phyloP scores from a whole-genome alignment of 2,797 vertebrate species.

The Gymnoscopelus braueri region DNA sequence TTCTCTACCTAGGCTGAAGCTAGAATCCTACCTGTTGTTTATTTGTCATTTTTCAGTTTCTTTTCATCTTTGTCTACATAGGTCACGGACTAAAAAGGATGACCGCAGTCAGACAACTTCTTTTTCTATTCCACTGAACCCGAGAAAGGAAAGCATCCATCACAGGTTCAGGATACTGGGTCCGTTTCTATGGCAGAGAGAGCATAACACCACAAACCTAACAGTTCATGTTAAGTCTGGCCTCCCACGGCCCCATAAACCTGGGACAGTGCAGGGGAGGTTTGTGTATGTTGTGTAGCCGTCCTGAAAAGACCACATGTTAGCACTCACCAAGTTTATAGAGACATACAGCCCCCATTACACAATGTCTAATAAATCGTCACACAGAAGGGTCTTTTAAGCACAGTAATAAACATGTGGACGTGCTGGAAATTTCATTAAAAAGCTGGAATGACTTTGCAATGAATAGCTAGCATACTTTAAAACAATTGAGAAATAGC shows the following conservation, averaged over 20 bases:
- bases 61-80: not conserved
- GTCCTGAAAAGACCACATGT: not conserved
- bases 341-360: constrained; percentile 1
- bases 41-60: constrained; percentile 21
- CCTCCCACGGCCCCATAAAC: constrained; percentile 1
- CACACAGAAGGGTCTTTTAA: not conserved
- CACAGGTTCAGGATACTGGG: constrained; percentile 14
- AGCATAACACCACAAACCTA: constrained; percentile 4
- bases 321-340: not conserved
- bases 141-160: not conserved
- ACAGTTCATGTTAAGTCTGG: constrained; percentile 6
- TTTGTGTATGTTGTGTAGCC: not conserved
- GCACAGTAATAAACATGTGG: too few species aligned
- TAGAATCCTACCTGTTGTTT: constrained; percentile 3
- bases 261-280: not conserved
- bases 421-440: constrained; percentile 8
- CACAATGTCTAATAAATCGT: not conserved
- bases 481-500: constrained; percentile 18
- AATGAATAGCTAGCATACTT: constrained; percentile 34
- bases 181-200: constrained; percentile 8
- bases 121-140: not conserved
- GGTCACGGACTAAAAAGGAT: not conserved
- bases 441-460: constrained; percentile 28
- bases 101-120: too few species aligned
- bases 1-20: constrained; percentile 1